Conservation (phyloP, 2,888 invertebrate genomes). For the Drosophila setosimentum region DNA sequence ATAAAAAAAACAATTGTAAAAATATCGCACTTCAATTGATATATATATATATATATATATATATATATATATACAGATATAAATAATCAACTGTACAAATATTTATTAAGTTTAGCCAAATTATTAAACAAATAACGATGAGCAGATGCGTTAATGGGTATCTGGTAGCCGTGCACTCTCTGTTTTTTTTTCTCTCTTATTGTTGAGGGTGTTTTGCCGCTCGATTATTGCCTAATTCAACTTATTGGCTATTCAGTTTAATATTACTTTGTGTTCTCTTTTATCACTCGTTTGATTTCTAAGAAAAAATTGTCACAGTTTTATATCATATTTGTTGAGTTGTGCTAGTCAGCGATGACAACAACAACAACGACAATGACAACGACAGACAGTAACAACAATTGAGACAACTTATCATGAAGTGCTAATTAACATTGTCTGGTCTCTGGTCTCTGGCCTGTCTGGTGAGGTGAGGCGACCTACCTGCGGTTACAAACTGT, state of each 20-base stretch:
- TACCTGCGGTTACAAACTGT: conserved; percentile 67
- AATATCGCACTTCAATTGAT: not conserved
- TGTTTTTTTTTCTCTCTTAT: too few relatives aligned
- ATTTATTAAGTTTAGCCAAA: not conserved
- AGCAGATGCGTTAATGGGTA: not conserved
- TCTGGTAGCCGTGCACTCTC: not conserved
- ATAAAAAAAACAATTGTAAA: not conserved
- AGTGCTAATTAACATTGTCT: conserved; percentile 82
- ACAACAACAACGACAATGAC: not conserved
- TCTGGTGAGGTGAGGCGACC: conserved; percentile 52
- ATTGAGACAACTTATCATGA: conserved; percentile 80
- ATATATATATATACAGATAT: not conserved
- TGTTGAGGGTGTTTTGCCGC: not conserved
- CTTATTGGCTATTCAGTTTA: not conserved
- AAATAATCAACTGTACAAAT: not conserved
- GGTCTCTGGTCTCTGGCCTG: conserved; percentile 43
- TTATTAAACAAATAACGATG: not conserved
- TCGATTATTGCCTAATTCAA: not conserved
- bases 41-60: not conserved
- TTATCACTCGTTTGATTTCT: conserved; percentile 33
- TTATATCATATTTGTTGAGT: conserved; percentile 10
- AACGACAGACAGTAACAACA: conserved; percentile 49
- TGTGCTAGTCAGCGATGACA: not conserved
- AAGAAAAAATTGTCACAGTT: conserved; percentile 51
- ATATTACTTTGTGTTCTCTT: conserved; percentile 11